A percentile compares a stretch with the other conserved stretches of the same genome.
phyloP scores from a whole-genome alignment of 2,113 vertebrate genomes.

The Nestor notabilis region DNA sequence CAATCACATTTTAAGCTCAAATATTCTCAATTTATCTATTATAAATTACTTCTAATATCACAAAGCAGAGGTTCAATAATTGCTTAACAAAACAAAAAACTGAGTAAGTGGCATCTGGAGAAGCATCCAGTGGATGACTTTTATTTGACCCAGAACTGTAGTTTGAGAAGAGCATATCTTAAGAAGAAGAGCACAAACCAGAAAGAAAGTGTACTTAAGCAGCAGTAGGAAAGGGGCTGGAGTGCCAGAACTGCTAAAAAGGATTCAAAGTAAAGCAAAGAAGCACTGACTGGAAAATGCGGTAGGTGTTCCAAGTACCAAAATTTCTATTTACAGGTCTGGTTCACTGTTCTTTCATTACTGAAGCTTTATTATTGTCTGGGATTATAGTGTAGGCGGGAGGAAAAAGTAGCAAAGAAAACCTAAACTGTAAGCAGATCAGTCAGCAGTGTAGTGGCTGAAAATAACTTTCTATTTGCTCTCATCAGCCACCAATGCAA shows the following conservation, averaged over 20 bases:
- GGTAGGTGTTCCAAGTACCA: not conserved
- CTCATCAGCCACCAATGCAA: not conserved
- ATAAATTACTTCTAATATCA: not conserved
- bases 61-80: not conserved
- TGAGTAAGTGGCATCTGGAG: not conserved
- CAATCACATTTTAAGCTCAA: not conserved
- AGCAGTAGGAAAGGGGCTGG: not conserved
- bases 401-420: not conserved
- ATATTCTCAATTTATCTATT: not conserved
- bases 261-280: not conserved
- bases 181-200: not conserved
- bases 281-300: not conserved
- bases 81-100: not conserved
- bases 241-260: not conserved
- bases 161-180: not conserved
- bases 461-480: not conserved
- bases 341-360: conserved; percentile 2
- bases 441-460: not conserved
- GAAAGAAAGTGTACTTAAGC: not conserved
- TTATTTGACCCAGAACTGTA: not conserved
- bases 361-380: not conserved
- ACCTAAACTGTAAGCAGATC: not conserved
- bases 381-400: not conserved
- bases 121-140: not conserved
- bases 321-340: not conserved